Evolutionary conservation across 2,888 invertebrate genomes (phyloP), one percentile per base, ranked within the genome.

Genomic region (Dastarcus helophoroides): DNA sequence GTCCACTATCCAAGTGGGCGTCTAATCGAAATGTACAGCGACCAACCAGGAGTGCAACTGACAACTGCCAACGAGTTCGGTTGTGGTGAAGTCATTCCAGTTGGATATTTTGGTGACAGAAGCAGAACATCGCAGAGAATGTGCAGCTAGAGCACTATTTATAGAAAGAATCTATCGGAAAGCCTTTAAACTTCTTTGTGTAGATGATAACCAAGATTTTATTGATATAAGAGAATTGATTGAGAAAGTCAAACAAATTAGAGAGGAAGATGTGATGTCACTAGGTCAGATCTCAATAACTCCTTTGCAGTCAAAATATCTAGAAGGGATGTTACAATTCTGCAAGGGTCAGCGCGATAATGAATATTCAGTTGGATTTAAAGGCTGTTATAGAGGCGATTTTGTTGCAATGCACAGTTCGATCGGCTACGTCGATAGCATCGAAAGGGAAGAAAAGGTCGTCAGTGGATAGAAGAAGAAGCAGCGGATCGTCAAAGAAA

Each of bases 21-120:
- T 32, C 73, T 72, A 32, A 50, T 94, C 30, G 83, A 86, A 54
- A 70, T 90, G 1, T 77, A 74, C 42, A 81, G 86, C 35, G 81
- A 88, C 54, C 86, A 90, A 53, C 85, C 83, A 0, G 91, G 90
- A 0, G 68, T 91, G 33, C 85, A 89, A 55, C 76, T 94, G 43
- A 85, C 88, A 50, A 91, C 91, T 0, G 73, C 76, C 1, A 84
- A 86, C 51, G 37, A 50, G 8, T 52, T 57, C 28, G 53, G 51
- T 12, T 40, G 36, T 14, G 52, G 50, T 2, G 35, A 37, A 3
- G 8, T 42, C 3, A 12, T 42, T 14, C 35, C 44, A 7, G 33
- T 44, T 9, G 40, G 42, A 6, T 35, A 48, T n/a, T n/a, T n/a
- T 26, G 23, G n/a, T n/a, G n/a, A n/a, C n/a, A n/a, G n/a, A n/a